Conservation (phyloP, 2,797 vertebrate genomes). For the Odontamblyopus rebecca region DNA sequence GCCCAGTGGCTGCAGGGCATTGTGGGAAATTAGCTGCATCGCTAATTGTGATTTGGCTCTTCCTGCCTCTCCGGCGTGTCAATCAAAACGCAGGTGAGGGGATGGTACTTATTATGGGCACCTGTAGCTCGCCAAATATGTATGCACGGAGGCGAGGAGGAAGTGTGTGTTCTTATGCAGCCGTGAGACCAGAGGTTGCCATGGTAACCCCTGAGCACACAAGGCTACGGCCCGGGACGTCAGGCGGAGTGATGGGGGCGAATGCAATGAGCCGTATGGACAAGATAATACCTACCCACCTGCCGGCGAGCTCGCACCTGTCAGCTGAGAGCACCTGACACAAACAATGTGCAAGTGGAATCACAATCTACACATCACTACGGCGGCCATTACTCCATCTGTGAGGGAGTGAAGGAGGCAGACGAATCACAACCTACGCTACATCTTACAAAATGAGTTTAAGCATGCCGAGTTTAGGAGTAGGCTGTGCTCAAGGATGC, state of each 20-base stretch:
- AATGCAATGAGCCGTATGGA: constrained; percentile 53
- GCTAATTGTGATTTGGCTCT: constrained; percentile 78
- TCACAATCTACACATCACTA: constrained; percentile 5
- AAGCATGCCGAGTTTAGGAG: too few species aligned
- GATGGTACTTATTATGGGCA: constrained; percentile 72
- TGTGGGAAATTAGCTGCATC: constrained; percentile 86
- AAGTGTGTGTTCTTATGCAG: constrained; percentile 51
- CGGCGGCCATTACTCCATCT: not conserved
- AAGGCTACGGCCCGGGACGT: constrained; percentile 72
- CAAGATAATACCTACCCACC: constrained; percentile 1
- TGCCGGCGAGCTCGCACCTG: constrained; percentile 9
- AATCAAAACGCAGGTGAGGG: constrained; percentile 68
- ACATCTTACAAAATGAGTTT: not conserved
- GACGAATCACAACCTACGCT: not conserved
- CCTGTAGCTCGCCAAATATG: constrained; percentile 72
- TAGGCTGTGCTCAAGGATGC: too few species aligned
- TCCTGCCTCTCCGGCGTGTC: constrained; percentile 70
- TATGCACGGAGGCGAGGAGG: constrained; percentile 60
- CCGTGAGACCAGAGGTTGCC: constrained; percentile 76
- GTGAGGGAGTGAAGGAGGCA: constrained; percentile 6
- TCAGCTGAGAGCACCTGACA: constrained; percentile 11
- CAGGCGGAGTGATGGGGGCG: constrained; percentile 59
- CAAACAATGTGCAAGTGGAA: constrained; percentile 13
- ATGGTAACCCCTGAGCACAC: constrained; percentile 78
- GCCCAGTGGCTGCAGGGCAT: constrained; percentile 84